Evolutionary conservation across 1,140 invertebrate species (phyloP).

Genomic region (Nasonia giraulti): DNA sequence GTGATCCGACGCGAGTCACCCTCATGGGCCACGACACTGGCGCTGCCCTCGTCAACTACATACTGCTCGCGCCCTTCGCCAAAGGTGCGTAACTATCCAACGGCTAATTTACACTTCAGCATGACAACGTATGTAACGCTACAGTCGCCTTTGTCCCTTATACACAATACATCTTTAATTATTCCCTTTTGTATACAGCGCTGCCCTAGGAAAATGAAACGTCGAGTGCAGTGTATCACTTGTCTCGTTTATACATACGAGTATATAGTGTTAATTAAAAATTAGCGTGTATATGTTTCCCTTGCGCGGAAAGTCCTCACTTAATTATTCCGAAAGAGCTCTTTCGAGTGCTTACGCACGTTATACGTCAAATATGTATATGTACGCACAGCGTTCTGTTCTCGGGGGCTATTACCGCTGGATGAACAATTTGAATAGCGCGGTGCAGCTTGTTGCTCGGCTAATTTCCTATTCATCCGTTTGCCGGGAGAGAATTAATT

Average conservation of each 20-base stretch:
- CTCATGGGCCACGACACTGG: conserved; percentile 91
- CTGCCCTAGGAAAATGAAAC: conserved; percentile 20
- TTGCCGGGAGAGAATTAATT: not conserved
- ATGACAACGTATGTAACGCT: not conserved
- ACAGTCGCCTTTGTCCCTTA: not conserved
- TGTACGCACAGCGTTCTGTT: no score
- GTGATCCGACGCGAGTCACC: conserved; percentile 86
- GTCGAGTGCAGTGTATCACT: not conserved
- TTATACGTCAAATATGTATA: no score
- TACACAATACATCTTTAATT: conserved; percentile 21
- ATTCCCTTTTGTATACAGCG: conserved; percentile 49
- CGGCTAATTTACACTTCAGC: not conserved
- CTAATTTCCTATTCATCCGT: not conserved
- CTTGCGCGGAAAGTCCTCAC: no score
- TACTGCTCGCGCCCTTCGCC: conserved; percentile 84
- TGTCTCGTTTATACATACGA: not conserved
- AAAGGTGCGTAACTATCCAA: conserved; percentile 76
- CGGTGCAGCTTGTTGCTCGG: not conserved
- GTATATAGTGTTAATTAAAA: conserved; percentile 35
- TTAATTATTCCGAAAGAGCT: no score
- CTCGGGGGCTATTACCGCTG: no score
- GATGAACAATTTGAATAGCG: no score
- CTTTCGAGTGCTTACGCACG: no score
- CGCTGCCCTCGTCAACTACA: conserved; percentile 88
- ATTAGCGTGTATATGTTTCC: not conserved